phyloP scores from a whole-genome alignment of 2,888 invertebrate genomes.

The Malacosoma neustria region DNA sequence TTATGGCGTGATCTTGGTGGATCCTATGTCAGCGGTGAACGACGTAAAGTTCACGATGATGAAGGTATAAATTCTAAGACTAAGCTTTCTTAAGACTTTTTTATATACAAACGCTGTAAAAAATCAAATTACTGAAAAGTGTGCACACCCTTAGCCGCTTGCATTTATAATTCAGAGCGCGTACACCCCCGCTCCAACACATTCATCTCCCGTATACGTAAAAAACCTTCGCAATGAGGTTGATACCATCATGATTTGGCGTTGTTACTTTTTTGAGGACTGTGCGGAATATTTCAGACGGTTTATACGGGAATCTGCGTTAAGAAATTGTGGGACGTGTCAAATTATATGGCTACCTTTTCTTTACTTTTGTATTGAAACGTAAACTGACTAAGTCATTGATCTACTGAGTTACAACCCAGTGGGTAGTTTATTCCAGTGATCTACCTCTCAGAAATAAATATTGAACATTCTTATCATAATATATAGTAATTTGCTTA shows the following conservation, averaged over 20 bases:
- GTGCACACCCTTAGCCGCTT: neutral
- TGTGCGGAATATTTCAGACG: neutral
- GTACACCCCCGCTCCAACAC: slow-evolving; percentile 23
- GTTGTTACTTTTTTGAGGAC: slow-evolving; percentile 1
- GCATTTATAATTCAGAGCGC: slow-evolving; percentile 25
- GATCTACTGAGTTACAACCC: no score
- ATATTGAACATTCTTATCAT: no score
- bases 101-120: no score
- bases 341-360: neutral
- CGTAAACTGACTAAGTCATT: slow-evolving; percentile 5
- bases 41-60: no score
- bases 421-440: no score
- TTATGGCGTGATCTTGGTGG: no score
- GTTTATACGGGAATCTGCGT: neutral
- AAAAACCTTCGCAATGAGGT: slow-evolving; percentile 11
- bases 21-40: no score
- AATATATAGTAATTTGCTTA: no score
- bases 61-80: no score
- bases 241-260: slow-evolving; percentile 6
- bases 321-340: neutral
- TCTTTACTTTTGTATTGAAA: slow-evolving; percentile 1
- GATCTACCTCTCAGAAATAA: no score
- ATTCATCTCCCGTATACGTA: slow-evolving; percentile 27
- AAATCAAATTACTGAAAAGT: neutral
- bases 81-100: no score